A percentile compares a stretch with the other conserved stretches of the same genome.
Evolutionary conservation across 2,113 vertebrate genomes (phyloP).

Genomic region (Corydoras sp.): DNA sequence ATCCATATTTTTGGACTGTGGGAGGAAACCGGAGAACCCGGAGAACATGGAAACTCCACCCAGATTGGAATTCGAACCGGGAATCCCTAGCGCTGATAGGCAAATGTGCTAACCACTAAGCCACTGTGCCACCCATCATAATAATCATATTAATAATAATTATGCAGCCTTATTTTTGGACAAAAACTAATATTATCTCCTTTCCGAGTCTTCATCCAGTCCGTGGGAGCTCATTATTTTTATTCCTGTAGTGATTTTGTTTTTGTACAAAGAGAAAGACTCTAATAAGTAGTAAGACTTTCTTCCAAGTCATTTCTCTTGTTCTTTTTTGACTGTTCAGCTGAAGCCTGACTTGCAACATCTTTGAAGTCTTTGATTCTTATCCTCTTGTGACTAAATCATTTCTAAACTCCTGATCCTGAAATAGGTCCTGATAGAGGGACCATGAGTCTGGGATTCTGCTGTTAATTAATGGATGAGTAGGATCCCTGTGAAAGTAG

Average conservation of each 20-base stretch:
- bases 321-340: slow-evolving; percentile 25
- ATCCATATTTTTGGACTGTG: too few relatives aligned
- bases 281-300: slow-evolving; percentile 1
- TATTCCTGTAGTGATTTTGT: slow-evolving; percentile 3
- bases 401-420: slow-evolving; percentile 35
- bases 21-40: too few relatives aligned
- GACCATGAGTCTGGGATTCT: slow-evolving; percentile 34
- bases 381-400: slow-evolving; percentile 35
- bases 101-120: too few relatives aligned
- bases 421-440: slow-evolving; percentile 34
- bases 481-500: slow-evolving; percentile 36
- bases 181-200: background rate
- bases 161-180: background rate
- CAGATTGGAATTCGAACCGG: too few relatives aligned
- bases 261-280: slow-evolving; percentile 10
- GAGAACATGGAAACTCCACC: too few relatives aligned
- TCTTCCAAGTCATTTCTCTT: slow-evolving; percentile 8
- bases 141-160: slow-evolving; percentile 4
- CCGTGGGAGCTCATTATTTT: slow-evolving; percentile 25
- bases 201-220: background rate
- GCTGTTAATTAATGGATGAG: slow-evolving; percentile 40
- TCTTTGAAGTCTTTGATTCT: slow-evolving; percentile 34
- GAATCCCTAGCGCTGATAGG: too few relatives aligned
- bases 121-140: background rate
- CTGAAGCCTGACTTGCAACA: slow-evolving; percentile 20